phyloP scores from a whole-genome alignment of 2,888 invertebrate genomes.

The Homarus gammarus region DNA sequence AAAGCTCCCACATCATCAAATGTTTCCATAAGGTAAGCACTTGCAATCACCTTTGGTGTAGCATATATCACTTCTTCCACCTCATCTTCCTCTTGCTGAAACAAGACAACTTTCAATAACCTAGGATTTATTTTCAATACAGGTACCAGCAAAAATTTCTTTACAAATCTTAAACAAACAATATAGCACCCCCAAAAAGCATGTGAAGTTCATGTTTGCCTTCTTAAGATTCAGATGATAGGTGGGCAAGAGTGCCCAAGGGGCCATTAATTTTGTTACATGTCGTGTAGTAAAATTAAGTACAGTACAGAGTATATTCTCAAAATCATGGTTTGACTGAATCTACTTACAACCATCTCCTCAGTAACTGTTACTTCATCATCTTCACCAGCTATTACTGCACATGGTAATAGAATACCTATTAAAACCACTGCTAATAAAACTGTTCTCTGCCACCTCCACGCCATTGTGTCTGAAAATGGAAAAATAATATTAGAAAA shows the following conservation, averaged over 20 bases:
- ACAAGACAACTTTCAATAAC: neutral
- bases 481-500: neutral
- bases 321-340: no score
- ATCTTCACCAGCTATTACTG: constrained; percentile 29
- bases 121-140: neutral
- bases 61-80: constrained; percentile 83
- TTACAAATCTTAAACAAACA: neutral
- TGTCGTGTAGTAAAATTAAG: no score
- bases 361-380: constrained; percentile 45
- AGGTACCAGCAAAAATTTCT: neutral
- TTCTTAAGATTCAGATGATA: neutral
- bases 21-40: constrained; percentile 89
- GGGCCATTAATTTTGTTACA: no score
- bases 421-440: constrained; percentile 11
- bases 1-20: constrained; percentile 89
- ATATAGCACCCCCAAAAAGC: neutral
- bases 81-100: constrained; percentile 58
- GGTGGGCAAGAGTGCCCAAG: no score
- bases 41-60: constrained; percentile 85
- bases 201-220: neutral
- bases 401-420: constrained; percentile 5
- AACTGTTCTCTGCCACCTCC: constrained; percentile 15
- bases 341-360: constrained; percentile 38
- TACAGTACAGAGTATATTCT: no score
- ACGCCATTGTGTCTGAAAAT: constrained; percentile 8